Evolutionary conservation across 2,888 invertebrate species (phyloP), one percentile per base, ranked within the genome.

Genomic region (Polylopha cassiicola): DNA sequence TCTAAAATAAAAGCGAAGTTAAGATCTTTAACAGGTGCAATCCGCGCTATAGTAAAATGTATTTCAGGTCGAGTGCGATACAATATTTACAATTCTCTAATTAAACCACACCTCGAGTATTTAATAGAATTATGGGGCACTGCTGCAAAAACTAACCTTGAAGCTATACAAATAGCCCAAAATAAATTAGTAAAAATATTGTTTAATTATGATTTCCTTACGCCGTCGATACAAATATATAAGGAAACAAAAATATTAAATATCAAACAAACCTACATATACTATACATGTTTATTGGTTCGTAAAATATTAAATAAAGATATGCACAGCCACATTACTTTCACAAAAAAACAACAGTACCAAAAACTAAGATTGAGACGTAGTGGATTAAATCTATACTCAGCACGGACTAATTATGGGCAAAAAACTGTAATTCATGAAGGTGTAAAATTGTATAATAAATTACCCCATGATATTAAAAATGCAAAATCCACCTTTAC

Each of bases 101-200:
- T 47, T 0, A 49, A 43, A 31, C 42, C 47, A 2, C 51, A 51
- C 10, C 17, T 51, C 3, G 46, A 48, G 9, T 50, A 50, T 14
- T 24, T 39, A 17, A 37, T 34, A 11, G 11, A 29, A 16, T 9
- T 28, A 13, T 16, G 34, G 36, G 41, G 34, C 3, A 23, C 37
- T 4, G 42, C 37, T 1, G 37, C 31, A n/a, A 37, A 37, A 17
- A 14, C 27, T 3, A 20, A 37, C 14, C 9, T 31, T 9, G 27
- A 37, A 4, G 0, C 3, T 14, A 14, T 37, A 17, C 23, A 32
- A 37, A 26, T 13, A 32, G 22, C 31, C n/a, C n/a, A n/a, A n/a
- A n/a, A n/a, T n/a, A n/a, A n/a, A n/a, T n/a, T n/a, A n/a, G n/a
- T n/a, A n/a, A 42, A 42, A 14, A 6, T 22, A 1, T 4, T 42